A percentile compares a stretch with the other conserved stretches of the same genome.
These are phyloP conservation scores for Polymixis flavicincta DNA, from an alignment of 2,888 invertebrate genomes.

Conservation along the genomic window DNA sequence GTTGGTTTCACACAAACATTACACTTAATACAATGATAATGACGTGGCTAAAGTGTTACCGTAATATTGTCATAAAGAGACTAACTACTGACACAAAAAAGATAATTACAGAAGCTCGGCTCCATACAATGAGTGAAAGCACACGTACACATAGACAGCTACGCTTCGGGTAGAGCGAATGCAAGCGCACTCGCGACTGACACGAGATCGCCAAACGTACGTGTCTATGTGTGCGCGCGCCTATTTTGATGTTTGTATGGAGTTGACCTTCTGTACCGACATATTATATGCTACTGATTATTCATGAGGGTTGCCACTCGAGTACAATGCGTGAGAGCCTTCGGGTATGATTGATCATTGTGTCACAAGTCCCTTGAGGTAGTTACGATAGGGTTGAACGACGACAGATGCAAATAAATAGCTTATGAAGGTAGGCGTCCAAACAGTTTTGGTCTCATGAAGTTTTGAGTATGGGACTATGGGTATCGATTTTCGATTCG, in stretches of 20 bases:
- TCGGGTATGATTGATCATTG: constrained; percentile 77
- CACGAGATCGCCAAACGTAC: too few species aligned
- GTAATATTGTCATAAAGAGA: constrained; percentile 68
- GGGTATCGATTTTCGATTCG: constrained; percentile 30
- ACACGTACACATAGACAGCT: neutral
- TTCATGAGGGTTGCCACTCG: constrained; percentile 72
- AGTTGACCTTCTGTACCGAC: constrained; percentile 28
- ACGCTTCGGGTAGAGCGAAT: neutral
- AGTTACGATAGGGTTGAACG: constrained; percentile 71
- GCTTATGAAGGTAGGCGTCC: constrained; percentile 50
- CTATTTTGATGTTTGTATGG: neutral
- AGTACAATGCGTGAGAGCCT: constrained; percentile 64
- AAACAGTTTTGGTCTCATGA: constrained; percentile 45
- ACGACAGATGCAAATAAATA: constrained; percentile 68
- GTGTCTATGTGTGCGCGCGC: neutral
- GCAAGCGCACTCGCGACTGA: neutral
- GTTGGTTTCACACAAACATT: constrained; percentile 53
- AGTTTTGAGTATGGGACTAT: constrained; percentile 34
- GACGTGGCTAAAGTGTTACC: constrained; percentile 65
- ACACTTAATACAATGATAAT: constrained; percentile 69
- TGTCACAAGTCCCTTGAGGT: constrained; percentile 64
- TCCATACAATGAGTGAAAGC: neutral
- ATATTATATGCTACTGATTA: constrained; percentile 62
- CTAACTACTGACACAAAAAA: constrained; percentile 50
- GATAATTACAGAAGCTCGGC: neutral